These are phyloP conservation scores for Tachyglossus aculeatus DNA, from an alignment of 2,797 vertebrate genomes.

Conservation along the genomic window DNA sequence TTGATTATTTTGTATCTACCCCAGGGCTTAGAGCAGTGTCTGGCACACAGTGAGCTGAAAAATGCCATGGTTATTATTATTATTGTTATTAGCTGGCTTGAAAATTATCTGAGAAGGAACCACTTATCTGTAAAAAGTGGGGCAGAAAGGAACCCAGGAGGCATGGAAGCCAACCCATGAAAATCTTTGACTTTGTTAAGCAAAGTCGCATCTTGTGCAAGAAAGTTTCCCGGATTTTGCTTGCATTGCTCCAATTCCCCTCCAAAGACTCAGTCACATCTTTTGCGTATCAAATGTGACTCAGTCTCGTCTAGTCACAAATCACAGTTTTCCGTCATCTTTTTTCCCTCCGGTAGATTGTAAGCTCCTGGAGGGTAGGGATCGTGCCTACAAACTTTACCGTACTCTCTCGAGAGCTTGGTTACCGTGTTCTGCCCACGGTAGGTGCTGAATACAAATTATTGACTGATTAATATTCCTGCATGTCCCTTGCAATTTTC, in stretches of 20 bases:
- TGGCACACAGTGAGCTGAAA: too few relatives aligned
- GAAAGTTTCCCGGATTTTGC: neutral
- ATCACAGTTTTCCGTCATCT: neutral
- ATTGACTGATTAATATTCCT: too few relatives aligned
- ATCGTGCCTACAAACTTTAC: too few relatives aligned
- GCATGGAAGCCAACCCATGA: slow-evolving; percentile 1
- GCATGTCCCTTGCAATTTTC: too few relatives aligned
- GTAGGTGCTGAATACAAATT: too few relatives aligned
- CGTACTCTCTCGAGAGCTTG: too few relatives aligned
- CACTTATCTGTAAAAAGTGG: slow-evolving; percentile 1
- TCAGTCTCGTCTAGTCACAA: neutral
- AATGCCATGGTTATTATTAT: too few relatives aligned
- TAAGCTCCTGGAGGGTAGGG: neutral
- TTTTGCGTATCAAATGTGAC: neutral
- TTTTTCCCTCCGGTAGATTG: neutral
- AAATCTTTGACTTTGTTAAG: neutral
- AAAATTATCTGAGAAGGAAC: neutral
- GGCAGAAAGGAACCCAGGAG: too few relatives aligned
- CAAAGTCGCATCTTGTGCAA: neutral
- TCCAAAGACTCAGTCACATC: neutral
- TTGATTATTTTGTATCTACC: too few relatives aligned
- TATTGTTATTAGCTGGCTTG: neutral
- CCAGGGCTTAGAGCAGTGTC: too few relatives aligned
- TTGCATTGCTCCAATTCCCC: neutral
- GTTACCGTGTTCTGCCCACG: too few relatives aligned